Percentiles rank a stretch among this genome's conserved stretches.
Evolutionary conservation across 2,888 invertebrate genomes (phyloP).

Genomic region (Andrena haemorrhoa): DNA sequence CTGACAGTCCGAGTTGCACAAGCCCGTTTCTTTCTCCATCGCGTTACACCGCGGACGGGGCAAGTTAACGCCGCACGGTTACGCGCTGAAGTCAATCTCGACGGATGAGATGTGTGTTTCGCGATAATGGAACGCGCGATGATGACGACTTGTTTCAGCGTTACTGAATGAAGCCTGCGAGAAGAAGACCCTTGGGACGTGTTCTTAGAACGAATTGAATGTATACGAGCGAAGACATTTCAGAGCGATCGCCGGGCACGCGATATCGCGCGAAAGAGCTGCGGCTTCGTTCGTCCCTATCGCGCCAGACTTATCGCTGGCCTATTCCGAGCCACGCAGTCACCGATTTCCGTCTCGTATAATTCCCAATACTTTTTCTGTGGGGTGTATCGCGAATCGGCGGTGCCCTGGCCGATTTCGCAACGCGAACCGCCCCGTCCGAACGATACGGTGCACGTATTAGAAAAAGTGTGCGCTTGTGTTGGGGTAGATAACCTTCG

Average conservation of each 20-base stretch:
- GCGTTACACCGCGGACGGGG: too few relatives aligned
- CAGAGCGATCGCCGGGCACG: not conserved
- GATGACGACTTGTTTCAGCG: not conserved
- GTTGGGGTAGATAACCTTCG: constrained; percentile 75
- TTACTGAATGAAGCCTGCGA: not conserved
- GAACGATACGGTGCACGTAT: constrained; percentile 38
- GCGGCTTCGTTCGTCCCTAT: not conserved
- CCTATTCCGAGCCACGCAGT: not conserved
- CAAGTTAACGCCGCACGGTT: not conserved
- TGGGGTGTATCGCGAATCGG: not conserved
- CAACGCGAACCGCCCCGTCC: constrained; percentile 10
- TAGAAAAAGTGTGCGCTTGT: constrained; percentile 73
- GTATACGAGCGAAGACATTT: not conserved
- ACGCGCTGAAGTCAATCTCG: not conserved
- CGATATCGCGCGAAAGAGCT: not conserved
- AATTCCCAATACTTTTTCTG: not conserved
- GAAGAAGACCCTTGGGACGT: not conserved
- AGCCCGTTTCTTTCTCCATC: not conserved
- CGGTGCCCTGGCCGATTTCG: not conserved
- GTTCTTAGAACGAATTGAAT: too few relatives aligned
- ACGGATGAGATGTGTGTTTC: not conserved
- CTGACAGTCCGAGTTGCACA: constrained; percentile 2
- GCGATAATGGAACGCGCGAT: not conserved
- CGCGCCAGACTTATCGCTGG: constrained; percentile 14
- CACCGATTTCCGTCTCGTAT: constrained; percentile 28